phyloP scores from a whole-genome alignment of 1,140 invertebrate species.

The Drosophila jambulina region DNA sequence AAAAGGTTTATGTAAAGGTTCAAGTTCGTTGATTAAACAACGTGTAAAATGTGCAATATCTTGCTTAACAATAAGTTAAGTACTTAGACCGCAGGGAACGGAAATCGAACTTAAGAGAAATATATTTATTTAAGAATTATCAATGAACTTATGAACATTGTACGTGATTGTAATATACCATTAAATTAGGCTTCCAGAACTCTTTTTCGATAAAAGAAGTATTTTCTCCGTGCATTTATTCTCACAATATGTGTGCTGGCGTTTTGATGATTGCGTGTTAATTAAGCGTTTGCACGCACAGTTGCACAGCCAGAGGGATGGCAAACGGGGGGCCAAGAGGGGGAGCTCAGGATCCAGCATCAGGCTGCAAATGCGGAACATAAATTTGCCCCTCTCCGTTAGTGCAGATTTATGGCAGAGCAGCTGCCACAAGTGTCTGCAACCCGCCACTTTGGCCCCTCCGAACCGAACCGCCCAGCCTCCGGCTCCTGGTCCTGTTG shows the following conservation, averaged over 20 bases:
- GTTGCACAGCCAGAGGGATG: constrained; percentile 37
- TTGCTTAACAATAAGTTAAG: not conserved
- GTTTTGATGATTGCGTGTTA: constrained; percentile 70
- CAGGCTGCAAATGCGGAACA: constrained; percentile 44
- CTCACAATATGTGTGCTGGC: constrained; percentile 8
- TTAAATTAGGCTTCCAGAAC: not conserved
- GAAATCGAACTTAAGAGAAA: not conserved
- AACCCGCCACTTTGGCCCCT: constrained; percentile 24
- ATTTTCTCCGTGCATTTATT: constrained; percentile 2
- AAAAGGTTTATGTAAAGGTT: not conserved
- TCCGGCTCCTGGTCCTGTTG: constrained; percentile 3
- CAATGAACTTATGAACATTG: not conserved
- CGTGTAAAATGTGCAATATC: not conserved
- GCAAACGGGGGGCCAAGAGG: not conserved
- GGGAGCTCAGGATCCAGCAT: not conserved
- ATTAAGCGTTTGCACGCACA: constrained; percentile 75
- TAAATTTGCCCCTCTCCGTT: constrained; percentile 47
- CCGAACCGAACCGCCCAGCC: not conserved
- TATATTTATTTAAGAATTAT: too few species aligned
- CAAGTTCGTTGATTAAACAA: not conserved
- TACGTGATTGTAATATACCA: not conserved
- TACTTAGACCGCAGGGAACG: not conserved
- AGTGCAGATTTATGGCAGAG: constrained; percentile 60
- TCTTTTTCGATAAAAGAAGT: not conserved
- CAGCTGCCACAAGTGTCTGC: constrained; percentile 51